Base-by-base conservation (phyloP, 92 coral and sea anemone species). In the Phymanthus crucifer region DNA sequence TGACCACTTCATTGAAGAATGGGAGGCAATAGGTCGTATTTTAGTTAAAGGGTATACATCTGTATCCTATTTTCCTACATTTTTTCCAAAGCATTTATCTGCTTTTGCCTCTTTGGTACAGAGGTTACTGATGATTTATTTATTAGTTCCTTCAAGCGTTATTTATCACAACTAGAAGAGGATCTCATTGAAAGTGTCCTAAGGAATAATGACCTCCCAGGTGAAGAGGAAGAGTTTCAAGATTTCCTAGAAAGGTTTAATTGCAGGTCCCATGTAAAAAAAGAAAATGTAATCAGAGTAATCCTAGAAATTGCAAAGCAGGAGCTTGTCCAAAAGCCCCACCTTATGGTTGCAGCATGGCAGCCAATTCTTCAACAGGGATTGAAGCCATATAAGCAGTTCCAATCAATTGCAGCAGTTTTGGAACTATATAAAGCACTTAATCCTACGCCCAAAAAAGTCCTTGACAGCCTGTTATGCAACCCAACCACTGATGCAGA, bases 21-120 rank as follows among this genome's bases (percentile, higher is more conserved):
- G 92, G 92, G 86, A 61, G 71, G 92, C 90, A 40, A 67, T 91
- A n/a, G 90, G 84, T 13, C 74, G 92, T 35, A 85, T 91, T 64
- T 77, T 88, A 29, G 89, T 87, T 23, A 90, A 81, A 54, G 89
- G 91, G 26, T 84, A 56, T 71, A 37, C 61, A 40, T 79, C 88
- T 74, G 72, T 80, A 17, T 80, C 79, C 1, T 83, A 86, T 40
- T 86, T 86, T 65, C 91, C 87, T 35, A 52, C 78, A 78, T 83
- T 83, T 78, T 90, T 48, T 90, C 91, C 26, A 90, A 86, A 66
- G 84, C 89, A 19, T 90, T 87, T 56, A 68, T 90, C 35, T 80
- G 81, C 72, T 82, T 64, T 80, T 83, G 86, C 80, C 56, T 76
- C 48, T 77, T 81, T 86, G 86, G 57, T 48, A 48, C 58, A 32